Base-by-base conservation (phyloP, 2,888 invertebrate species). In the Zelleria hepariella region DNA sequence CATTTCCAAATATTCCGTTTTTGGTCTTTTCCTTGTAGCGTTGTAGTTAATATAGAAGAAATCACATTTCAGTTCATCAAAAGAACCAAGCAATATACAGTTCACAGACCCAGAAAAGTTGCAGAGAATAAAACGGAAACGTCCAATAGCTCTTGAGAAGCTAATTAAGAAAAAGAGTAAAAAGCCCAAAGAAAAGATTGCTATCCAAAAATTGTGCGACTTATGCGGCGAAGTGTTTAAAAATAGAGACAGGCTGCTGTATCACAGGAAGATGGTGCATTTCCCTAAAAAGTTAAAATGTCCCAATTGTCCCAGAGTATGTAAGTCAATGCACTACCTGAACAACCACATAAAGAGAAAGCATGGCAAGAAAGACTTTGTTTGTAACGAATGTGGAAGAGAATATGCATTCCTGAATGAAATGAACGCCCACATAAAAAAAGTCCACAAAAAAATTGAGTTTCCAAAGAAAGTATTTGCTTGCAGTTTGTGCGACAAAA, bases 401-500 rank as follows among this genome's bases (percentile, higher is more conserved):
- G 66, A 69, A 0, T 89, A 84, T 69, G 81, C 81, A 1, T 86
- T 73, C 58, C 77, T 74, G 69, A 75, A 76, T 1, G 82, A 83
- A 61, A 60, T 89, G 48, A 68, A 71, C 0, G 68, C 63, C 48
- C 89, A 90, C 62, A 69, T 73, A 52, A 84, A 61, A 66, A 73
- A 69, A 49, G 78, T 83, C 2, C 89, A 89, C 64, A 71, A 80
- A 3, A 80, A 78, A 59, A 4, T 10, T 42, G 66, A 72, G 49
- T 68, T 63, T 57, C 75, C 76, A 0, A 78, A 75, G 58, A 81
- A 75, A 60, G 63, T 66, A 18, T 80, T 66, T 65, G 27, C 68
- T 15, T 89, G 89, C 71, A 78, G 80, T 67, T 71, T 78, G 58
- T 89, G 89, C 69, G 72, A 79, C 49, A 87, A 86, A 66, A 73